Conservation (phyloP, 2,113 vertebrate species). For the Phylloscopus trochiloides region DNA sequence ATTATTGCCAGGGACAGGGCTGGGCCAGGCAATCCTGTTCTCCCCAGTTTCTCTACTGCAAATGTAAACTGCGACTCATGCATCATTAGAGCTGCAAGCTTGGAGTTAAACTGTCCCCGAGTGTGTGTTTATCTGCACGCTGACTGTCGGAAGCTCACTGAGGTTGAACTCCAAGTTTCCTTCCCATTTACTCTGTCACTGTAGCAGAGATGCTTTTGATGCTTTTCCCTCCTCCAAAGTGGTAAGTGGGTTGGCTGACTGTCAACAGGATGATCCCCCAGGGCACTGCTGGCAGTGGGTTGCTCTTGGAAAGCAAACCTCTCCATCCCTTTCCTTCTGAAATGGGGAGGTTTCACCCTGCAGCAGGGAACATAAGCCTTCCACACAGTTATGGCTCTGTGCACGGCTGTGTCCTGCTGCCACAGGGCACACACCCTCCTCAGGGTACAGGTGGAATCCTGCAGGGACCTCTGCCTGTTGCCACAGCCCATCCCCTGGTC, state of each 20-base stretch:
- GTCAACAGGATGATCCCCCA: not conserved
- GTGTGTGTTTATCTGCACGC: not conserved
- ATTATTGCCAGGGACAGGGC: not conserved
- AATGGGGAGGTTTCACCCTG: not conserved
- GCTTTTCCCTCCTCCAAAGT: not conserved
- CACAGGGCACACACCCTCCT: fast-evolving
- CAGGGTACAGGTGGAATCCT: not conserved
- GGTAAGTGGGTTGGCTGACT: not conserved
- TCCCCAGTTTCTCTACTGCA: not conserved
- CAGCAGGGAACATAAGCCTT: not conserved
- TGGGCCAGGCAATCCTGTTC: not conserved
- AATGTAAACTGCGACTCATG: not conserved
- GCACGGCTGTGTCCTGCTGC: not conserved
- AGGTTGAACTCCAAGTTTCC: conserved; percentile 24
- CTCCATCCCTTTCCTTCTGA: not conserved
- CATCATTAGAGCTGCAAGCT: conserved; percentile 2
- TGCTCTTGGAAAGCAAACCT: not conserved
- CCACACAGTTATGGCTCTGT: not conserved
- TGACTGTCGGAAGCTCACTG: not conserved
- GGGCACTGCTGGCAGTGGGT: not conserved
- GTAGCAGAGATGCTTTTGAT: not conserved
- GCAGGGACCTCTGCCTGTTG: not conserved
- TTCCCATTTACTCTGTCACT: conserved; percentile 4
- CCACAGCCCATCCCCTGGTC: fast-evolving
- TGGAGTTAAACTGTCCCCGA: not conserved